These are phyloP conservation scores for Pseudococcus jackbeardsleyi DNA, from an alignment of 2,888 invertebrate species.

Conservation along the genomic window DNA sequence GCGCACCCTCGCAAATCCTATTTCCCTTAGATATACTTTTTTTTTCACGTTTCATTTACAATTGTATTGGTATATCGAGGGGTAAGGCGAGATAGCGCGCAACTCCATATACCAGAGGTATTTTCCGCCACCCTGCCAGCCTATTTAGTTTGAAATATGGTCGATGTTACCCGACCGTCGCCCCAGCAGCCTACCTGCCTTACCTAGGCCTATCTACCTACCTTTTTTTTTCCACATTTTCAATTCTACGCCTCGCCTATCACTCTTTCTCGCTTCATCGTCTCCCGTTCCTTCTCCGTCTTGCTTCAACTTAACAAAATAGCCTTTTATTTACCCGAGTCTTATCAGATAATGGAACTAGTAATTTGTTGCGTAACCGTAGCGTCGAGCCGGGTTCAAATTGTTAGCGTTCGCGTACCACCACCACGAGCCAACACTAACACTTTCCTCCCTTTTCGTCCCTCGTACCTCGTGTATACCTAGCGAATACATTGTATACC, in stretches of 20 bases:
- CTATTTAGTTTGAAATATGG: constrained; percentile 47
- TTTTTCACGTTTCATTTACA: constrained; percentile 47
- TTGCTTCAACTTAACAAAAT: constrained; percentile 23
- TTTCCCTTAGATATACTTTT: constrained; percentile 32
- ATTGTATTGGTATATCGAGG: background rate
- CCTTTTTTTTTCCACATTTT: background rate
- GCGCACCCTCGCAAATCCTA: constrained; percentile 34
- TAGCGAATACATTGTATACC: background rate
- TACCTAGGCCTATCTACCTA: background rate
- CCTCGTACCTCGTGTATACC: background rate
- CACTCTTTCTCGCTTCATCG: background rate
- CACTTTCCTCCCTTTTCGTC: background rate
- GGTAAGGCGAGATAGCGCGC: background rate
- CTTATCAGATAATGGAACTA: constrained; percentile 47
- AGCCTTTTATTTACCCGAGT: constrained; percentile 44
- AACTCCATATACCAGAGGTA: constrained; percentile 9
- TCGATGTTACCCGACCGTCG: constrained; percentile 13
- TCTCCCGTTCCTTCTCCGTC: background rate
- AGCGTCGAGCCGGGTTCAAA: constrained; percentile 12
- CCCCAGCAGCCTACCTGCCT: background rate
- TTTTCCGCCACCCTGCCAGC: constrained; percentile 18
- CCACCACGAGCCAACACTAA: constrained; percentile 33
- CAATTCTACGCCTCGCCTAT: background rate
- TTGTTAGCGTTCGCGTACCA: constrained; percentile 11
- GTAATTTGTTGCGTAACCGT: constrained; percentile 47